Conservation (phyloP, 2,113 vertebrate species). For the Labeo rohita region DNA sequence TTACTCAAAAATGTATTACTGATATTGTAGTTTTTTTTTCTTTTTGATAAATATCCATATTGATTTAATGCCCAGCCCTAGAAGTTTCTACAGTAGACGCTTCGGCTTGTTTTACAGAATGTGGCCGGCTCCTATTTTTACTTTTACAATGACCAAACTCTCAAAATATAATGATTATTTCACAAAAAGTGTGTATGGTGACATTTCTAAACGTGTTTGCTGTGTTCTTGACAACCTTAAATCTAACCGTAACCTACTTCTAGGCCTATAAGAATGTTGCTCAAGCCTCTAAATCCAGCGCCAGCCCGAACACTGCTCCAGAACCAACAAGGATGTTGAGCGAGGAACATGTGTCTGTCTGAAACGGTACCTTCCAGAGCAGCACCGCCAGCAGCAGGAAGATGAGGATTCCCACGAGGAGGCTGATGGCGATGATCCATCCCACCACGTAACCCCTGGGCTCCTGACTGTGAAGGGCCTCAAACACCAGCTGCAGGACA, state of each 20-base stretch:
- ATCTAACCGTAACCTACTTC: too few species aligned
- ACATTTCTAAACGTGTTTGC: not conserved
- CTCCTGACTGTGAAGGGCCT: conserved; percentile 96
- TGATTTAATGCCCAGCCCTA: too few species aligned
- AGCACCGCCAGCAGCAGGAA: conserved; percentile 94
- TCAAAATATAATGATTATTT: not conserved
- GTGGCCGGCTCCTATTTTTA: not conserved
- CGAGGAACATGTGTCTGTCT: not conserved
- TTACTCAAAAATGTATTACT: too few species aligned
- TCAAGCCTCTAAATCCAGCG: not conserved
- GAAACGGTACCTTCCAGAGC: conserved; percentile 91
- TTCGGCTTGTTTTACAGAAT: not conserved
- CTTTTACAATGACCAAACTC: not conserved
- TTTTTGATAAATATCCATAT: not conserved
- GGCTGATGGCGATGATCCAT: conserved; percentile 99
- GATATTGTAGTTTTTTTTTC: too few species aligned
- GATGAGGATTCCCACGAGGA: conserved; percentile 97
- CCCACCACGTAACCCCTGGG: conserved; percentile 96
- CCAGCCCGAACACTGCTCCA: not conserved
- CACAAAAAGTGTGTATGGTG: not conserved
- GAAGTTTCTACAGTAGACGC: too few species aligned
- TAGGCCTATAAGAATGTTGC: too few species aligned
- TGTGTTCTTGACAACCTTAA: too few species aligned
- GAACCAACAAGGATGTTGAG: not conserved
- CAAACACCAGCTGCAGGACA: conserved; percentile 89